These are phyloP conservation scores for Vireo altiloquus DNA, from an alignment of 2,113 vertebrate genomes.

Conservation along the genomic window DNA sequence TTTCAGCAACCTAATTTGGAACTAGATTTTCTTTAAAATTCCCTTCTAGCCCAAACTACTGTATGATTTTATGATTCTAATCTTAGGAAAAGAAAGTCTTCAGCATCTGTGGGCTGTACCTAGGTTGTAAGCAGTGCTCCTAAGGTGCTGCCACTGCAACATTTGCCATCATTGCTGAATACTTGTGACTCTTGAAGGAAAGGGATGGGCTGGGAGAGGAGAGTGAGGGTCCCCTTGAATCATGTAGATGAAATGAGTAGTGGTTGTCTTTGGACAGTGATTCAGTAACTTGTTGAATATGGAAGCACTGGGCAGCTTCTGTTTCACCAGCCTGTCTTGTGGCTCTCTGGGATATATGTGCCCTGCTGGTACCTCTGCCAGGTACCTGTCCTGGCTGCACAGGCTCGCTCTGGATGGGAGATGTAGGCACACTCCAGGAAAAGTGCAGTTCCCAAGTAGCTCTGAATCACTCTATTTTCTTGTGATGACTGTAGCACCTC, in stretches of 20 bases:
- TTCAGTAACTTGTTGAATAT: background rate
- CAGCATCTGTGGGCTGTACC: conserved; percentile 48
- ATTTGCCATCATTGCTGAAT: background rate
- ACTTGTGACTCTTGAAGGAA: background rate
- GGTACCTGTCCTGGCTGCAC: background rate
- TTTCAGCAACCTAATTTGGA: background rate
- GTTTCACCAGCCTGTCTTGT: background rate
- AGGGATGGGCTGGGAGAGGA: fast-evolving
- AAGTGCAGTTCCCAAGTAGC: background rate
- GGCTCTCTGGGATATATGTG: background rate
- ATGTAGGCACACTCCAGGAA: background rate
- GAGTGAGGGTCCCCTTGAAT: background rate
- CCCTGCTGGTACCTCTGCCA: background rate
- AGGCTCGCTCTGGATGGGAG: background rate
- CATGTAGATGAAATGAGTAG: background rate
- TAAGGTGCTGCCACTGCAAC: background rate
- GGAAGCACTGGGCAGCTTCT: background rate
- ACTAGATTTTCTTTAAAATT: background rate
- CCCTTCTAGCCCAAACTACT: background rate
- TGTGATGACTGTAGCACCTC: background rate
- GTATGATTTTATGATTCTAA: background rate
- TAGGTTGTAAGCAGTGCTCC: background rate
- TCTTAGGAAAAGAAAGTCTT: conserved; percentile 64
- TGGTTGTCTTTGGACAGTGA: background rate
- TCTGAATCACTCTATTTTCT: background rate